Evolutionary conservation across 2,113 vertebrate genomes (phyloP).

Genomic region (Caracal caracal): DNA sequence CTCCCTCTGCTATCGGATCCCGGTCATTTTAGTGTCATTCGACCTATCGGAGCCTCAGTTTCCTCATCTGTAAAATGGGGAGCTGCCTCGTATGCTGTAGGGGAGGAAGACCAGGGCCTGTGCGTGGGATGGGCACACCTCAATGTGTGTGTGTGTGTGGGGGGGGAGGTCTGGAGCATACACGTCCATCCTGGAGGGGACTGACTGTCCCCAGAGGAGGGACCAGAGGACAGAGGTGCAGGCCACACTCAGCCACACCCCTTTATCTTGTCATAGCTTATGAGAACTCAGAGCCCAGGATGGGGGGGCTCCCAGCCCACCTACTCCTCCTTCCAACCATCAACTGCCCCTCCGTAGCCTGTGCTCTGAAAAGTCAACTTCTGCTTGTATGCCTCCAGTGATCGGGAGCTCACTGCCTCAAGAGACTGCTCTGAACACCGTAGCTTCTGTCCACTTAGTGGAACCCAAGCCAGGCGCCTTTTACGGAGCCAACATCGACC

Average conservation of each 20-base stretch:
- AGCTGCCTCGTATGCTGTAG: rapidly evolving
- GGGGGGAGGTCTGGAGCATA: background rate
- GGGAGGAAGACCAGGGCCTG: rapidly evolving
- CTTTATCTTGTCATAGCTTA: background rate
- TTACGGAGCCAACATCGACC: background rate
- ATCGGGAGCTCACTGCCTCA: background rate
- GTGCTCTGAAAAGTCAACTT: background rate
- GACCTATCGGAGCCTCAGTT: background rate
- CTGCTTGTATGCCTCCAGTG: background rate
- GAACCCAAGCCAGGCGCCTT: background rate
- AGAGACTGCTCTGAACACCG: background rate
- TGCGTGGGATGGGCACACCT: rapidly evolving
- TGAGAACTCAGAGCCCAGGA: background rate
- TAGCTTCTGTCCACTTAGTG: background rate
- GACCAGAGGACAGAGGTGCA: background rate
- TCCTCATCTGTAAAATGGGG: background rate
- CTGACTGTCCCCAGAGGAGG: background rate
- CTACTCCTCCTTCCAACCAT: background rate
- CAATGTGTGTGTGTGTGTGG: too few species aligned
- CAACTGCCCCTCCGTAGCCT: background rate
- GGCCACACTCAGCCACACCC: background rate
- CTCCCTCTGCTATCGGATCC: background rate
- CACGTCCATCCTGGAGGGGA: background rate
- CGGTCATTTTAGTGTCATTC: background rate
- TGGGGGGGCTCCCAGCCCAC: background rate